These are phyloP conservation scores for Ceramica pisi DNA, from an alignment of 2,888 invertebrate genomes.

Conservation along the genomic window DNA sequence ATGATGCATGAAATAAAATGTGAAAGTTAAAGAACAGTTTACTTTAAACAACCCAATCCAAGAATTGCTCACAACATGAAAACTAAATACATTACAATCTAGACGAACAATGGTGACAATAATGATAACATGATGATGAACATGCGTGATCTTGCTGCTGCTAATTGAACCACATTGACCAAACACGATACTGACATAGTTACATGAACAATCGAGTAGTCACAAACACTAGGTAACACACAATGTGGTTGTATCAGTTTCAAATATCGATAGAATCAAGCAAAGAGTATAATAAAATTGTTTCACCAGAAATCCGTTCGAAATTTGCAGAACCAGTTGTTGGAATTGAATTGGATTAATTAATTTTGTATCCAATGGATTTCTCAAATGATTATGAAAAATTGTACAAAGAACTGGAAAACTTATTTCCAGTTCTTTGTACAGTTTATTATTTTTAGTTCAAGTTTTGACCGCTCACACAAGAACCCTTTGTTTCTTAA, in stretches of 20 bases:
- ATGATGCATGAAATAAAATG: background rate
- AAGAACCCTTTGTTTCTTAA: slow-evolving; percentile 3
- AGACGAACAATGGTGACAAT: background rate
- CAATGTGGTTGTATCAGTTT: background rate
- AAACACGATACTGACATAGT: slow-evolving; percentile 11
- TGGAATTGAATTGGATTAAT: background rate
- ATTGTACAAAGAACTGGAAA: no score
- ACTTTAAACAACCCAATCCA: background rate
- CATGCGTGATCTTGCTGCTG: background rate
- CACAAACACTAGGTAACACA: background rate
- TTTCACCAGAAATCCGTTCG: background rate
- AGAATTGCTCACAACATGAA: background rate
- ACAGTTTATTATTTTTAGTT: background rate
- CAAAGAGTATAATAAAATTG: background rate
- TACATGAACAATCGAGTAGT: background rate
- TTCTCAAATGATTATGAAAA: background rate
- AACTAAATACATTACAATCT: background rate
- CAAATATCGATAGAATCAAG: background rate
- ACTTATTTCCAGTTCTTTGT: background rate
- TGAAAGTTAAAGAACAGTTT: background rate
- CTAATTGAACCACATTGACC: slow-evolving; percentile 21
- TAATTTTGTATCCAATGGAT: no score
- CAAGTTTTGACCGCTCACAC: background rate
- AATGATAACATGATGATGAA: no score
- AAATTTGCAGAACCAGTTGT: background rate